phyloP scores from a whole-genome alignment of 2,113 vertebrate species.

The Polypterus senegalus region DNA sequence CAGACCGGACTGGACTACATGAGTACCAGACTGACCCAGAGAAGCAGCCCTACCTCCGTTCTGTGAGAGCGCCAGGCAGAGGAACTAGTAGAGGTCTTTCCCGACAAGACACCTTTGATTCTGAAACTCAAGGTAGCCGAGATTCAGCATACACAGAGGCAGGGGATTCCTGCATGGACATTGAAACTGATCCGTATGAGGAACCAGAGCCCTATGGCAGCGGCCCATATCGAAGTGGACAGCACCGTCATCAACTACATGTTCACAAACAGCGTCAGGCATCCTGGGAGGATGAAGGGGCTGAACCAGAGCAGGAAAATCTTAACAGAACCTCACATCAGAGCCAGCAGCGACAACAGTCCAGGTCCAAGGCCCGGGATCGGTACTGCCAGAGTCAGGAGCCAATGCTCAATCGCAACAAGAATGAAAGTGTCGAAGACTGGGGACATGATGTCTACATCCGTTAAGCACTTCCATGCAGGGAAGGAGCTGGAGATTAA shows the following conservation, averaged over 20 bases:
- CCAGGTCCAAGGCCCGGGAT: slow-evolving; percentile 68
- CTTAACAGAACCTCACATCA: slow-evolving; percentile 51
- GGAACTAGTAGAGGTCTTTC: slow-evolving; percentile 57
- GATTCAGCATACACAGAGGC: slow-evolving; percentile 86
- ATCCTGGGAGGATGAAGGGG: slow-evolving; percentile 69
- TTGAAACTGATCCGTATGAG: slow-evolving; percentile 83
- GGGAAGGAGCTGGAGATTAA: slow-evolving; percentile 2
- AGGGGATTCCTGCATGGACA: slow-evolving; percentile 80
- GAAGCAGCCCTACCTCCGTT: slow-evolving; percentile 46
- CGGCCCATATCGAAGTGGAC: slow-evolving; percentile 23
- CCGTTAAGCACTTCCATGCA: slow-evolving; percentile 51
- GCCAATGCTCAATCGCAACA: slow-evolving; percentile 44
- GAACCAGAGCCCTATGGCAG: slow-evolving; percentile 59
- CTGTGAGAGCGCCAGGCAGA: slow-evolving; percentile 42
- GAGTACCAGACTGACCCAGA: slow-evolving; percentile 57
- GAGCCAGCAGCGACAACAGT: slow-evolving; percentile 41
- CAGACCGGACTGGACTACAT: slow-evolving; percentile 58
- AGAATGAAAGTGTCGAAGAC: slow-evolving; percentile 66
- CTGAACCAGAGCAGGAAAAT: slow-evolving; percentile 72
- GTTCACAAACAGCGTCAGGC: slow-evolving; percentile 59
- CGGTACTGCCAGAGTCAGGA: slow-evolving; percentile 62
- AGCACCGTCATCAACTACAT: slow-evolving; percentile 36
- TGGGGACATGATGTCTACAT: slow-evolving; percentile 83
- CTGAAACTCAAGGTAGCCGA: slow-evolving; percentile 75
- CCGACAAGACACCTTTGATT: slow-evolving; percentile 85